These are phyloP conservation scores for Otocyon megalotis DNA, from an alignment of 2,113 vertebrate genomes.

Conservation along the genomic window DNA sequence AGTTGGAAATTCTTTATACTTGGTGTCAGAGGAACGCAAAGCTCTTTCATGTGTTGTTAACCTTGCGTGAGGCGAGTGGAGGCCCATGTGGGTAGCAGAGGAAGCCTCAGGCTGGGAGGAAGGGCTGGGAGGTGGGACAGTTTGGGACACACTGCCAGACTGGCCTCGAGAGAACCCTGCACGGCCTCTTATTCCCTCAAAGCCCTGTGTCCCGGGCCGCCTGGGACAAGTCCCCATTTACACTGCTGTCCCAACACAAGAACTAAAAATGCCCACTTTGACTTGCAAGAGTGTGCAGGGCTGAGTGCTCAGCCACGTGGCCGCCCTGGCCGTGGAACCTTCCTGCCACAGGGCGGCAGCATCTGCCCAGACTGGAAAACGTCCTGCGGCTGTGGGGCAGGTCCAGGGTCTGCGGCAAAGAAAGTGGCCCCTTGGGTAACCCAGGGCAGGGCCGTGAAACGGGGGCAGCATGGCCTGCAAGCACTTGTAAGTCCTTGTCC, in stretches of 20 bases:
- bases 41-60: not conserved
- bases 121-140: not conserved
- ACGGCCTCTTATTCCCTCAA: not conserved
- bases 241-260: too few species aligned
- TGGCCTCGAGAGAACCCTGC: not conserved
- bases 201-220: not conserved
- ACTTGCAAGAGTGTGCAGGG: not conserved
- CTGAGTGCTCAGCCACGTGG: not conserved
- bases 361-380: not conserved
- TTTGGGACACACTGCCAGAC: not conserved
- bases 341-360: slow-evolving; percentile 62
- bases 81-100: not conserved
- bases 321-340: not conserved
- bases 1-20: not conserved
- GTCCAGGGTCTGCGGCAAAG: not conserved
- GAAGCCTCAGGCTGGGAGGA: not conserved
- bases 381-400: rapidly evolving
- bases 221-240: not conserved
- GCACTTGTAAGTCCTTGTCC: not conserved
- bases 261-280: not conserved
- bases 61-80: not conserved
- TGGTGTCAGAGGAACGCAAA: not conserved
- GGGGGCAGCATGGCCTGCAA: not conserved
- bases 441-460: too few species aligned
- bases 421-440: not conserved